Evolutionary conservation across 2,888 invertebrate genomes (phyloP).

Genomic region (Drosophila subquinaria): DNA sequence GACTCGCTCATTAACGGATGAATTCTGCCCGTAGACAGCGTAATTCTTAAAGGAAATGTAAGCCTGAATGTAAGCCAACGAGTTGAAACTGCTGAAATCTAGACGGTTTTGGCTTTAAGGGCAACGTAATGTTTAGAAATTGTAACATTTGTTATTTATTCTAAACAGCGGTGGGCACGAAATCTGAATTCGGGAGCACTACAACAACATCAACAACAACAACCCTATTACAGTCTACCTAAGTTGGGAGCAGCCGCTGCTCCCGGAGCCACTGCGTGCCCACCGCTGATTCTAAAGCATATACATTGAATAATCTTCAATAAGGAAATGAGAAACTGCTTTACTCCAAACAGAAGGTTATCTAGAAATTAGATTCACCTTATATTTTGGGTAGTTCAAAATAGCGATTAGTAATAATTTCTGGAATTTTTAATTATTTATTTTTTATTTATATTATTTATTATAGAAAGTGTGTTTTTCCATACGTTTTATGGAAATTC

Average conservation of each 20-base stretch:
- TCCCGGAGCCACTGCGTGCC: no score
- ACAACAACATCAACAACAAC: no score
- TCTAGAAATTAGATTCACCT: background rate
- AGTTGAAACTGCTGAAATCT: background rate
- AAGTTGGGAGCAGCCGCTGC: no score
- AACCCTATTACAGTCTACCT: no score
- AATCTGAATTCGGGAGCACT: no score
- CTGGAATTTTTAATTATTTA: background rate
- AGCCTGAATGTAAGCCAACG: background rate
- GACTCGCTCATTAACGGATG: conserved; percentile 23
- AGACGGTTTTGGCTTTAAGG: background rate
- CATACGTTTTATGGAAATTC: background rate
- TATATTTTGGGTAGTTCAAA: background rate
- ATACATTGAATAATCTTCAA: no score
- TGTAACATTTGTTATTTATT: background rate
- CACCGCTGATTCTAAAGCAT: no score
- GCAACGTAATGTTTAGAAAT: background rate
- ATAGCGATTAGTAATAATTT: background rate
- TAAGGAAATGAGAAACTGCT: background rate
- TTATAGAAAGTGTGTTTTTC: no score
- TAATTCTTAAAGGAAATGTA: background rate
- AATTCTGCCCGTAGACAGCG: background rate
- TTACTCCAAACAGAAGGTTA: background rate
- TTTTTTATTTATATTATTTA: no score
- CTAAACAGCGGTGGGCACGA: no score